Evolutionary conservation across 1,140 invertebrate species (phyloP).

Genomic region (Hyles vespertilio): DNA sequence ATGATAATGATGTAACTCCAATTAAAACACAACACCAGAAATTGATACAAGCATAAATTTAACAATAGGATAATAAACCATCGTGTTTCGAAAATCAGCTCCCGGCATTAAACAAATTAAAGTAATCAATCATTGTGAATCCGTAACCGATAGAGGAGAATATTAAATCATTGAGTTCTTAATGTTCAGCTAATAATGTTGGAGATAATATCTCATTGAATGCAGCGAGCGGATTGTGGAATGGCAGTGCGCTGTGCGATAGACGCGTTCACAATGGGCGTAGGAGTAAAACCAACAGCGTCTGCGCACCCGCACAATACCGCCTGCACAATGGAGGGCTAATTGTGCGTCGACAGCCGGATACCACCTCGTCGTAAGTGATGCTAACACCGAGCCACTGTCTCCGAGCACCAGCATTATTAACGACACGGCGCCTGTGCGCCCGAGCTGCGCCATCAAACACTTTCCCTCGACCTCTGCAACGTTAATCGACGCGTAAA

Average conservation of each 20-base stretch:
- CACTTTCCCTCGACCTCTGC: constrained; percentile 13
- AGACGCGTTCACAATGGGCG: constrained; percentile 48
- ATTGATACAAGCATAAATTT: too few relatives aligned
- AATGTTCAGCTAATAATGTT: constrained; percentile 48
- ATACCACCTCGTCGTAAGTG: constrained; percentile 26
- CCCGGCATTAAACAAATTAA: constrained; percentile 36
- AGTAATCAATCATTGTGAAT: constrained; percentile 54
- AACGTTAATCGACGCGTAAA: constrained; percentile 32
- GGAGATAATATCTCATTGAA: constrained; percentile 53
- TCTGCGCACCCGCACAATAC: constrained; percentile 45
- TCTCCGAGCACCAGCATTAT: background rate
- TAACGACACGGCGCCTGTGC: background rate
- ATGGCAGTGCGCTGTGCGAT: constrained; percentile 24
- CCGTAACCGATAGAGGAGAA: constrained; percentile 25
- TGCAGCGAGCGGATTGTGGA: constrained; percentile 23
- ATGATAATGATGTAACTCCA: too few relatives aligned
- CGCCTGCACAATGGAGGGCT: constrained; percentile 49
- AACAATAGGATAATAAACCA: background rate
- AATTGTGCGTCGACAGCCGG: constrained; percentile 65
- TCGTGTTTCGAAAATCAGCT: constrained; percentile 16
- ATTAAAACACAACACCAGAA: too few relatives aligned
- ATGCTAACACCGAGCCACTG: constrained; percentile 16
- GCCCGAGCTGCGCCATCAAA: constrained; percentile 14
- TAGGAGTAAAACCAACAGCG: constrained; percentile 60
- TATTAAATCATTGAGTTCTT: constrained; percentile 54